A percentile compares a stretch with the other conserved stretches of the same genome.
These are phyloP conservation scores for Henricia sp. DNA, from an alignment of 53 echinoderm and acorn worm species.

Conservation along the genomic window DNA sequence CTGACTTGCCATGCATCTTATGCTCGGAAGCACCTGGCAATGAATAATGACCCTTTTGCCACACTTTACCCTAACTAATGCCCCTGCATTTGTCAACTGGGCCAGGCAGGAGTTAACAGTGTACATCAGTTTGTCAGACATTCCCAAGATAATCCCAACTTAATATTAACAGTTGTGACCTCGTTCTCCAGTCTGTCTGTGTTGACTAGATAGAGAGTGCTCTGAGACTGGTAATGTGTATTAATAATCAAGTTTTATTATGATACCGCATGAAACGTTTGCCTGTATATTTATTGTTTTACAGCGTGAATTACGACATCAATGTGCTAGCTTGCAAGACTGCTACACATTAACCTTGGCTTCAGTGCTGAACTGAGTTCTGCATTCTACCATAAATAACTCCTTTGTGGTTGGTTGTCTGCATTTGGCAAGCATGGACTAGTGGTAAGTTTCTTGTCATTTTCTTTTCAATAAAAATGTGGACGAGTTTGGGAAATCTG, in stretches of 20 bases:
- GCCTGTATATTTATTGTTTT: not conserved
- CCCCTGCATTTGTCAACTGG: not conserved
- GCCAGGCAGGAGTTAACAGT: not conserved
- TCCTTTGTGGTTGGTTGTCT: too few species aligned
- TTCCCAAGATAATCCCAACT: slow-evolving; percentile 4
- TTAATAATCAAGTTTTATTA: not conserved
- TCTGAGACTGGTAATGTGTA: not conserved
- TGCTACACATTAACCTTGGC: not conserved
- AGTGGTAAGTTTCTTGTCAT: not conserved
- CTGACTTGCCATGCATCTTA: slow-evolving; percentile 1
- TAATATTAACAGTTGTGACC: slow-evolving; percentile 1
- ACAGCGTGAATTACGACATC: not conserved
- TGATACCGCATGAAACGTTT: not conserved
- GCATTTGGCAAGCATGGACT: not conserved
- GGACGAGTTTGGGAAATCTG: not conserved
- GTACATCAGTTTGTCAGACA: not conserved
- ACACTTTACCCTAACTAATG: not conserved
- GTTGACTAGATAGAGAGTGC: not conserved
- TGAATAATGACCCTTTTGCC: not conserved
- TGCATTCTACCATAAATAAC: not conserved
- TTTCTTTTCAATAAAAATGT: not conserved
- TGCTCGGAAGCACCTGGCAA: not conserved
- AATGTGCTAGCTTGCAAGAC: not conserved
- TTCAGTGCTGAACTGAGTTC: not conserved
- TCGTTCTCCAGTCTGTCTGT: not conserved